A percentile compares a stretch with the other conserved stretches of the same genome.
Conservation (phyloP, 2,888 invertebrate species). For the Electrophaes corylata region DNA sequence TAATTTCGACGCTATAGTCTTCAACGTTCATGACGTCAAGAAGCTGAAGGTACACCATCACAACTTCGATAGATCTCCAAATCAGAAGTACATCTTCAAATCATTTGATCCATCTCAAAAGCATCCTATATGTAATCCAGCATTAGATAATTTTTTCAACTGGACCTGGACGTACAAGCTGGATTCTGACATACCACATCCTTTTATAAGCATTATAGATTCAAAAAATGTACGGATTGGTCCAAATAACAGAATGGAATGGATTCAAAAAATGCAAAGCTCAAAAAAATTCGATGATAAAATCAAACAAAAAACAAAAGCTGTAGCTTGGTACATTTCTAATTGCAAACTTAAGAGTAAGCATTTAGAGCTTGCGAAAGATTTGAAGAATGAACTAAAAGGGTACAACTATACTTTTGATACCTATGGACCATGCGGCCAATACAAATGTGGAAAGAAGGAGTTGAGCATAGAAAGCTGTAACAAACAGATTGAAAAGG, state of each 20-base stretch:
- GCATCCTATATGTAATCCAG: constrained; percentile 59
- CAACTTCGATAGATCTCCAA: constrained; percentile 51
- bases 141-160: constrained; percentile 70
- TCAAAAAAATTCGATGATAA: constrained; percentile 40
- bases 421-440: constrained; percentile 62
- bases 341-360: constrained; percentile 60
- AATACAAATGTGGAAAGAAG: constrained; percentile 52
- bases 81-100: constrained; percentile 69
- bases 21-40: constrained; percentile 56
- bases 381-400: constrained; percentile 56
- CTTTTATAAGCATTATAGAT: constrained; percentile 61
- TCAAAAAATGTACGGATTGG: constrained; percentile 54
- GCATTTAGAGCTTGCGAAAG: constrained; percentile 56
- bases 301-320: constrained; percentile 56
- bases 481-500: constrained; percentile 59
- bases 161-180: constrained; percentile 77
- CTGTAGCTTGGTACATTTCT: constrained; percentile 64
- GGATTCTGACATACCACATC: constrained; percentile 66
- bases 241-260: constrained; percentile 54
- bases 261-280: constrained; percentile 57
- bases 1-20: constrained; percentile 68
- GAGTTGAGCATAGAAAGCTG: constrained; percentile 45
- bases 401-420: constrained; percentile 65
- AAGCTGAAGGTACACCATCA: constrained; percentile 46
- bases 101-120: constrained; percentile 62